phyloP scores from a whole-genome alignment of 2,797 vertebrate genomes.

The Petrocephalus sullivani region DNA sequence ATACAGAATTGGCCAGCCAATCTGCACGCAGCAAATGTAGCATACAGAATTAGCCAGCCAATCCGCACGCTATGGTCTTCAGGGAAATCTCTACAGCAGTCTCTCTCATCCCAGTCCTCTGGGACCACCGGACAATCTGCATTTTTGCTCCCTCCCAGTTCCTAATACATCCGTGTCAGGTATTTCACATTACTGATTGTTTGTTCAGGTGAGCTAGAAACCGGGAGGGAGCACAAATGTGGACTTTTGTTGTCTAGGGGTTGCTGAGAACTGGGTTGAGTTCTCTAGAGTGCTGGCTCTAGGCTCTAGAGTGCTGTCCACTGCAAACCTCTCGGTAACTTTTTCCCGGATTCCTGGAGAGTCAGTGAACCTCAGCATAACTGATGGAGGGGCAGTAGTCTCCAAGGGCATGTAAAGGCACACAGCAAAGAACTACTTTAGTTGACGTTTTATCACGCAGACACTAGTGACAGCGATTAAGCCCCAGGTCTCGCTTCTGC shows the following conservation, averaged over 20 bases:
- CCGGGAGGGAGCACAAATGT: neutral
- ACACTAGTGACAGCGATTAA: neutral
- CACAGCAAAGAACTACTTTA: neutral
- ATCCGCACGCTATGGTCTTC: neutral
- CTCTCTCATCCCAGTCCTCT: neutral
- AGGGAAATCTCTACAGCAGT: neutral
- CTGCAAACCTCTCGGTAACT: conserved; percentile 41
- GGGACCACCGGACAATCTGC: neutral
- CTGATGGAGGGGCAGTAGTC: conserved; percentile 25
- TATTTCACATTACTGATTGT: neutral
- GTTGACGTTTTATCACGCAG: neutral
- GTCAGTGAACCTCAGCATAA: conserved; percentile 39
- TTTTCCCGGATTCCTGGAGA: conserved; percentile 42
- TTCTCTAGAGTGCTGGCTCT: conserved; percentile 28
- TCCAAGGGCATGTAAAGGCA: neutral
- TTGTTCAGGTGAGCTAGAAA: neutral
- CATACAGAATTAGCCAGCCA: neutral
- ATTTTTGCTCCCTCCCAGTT: neutral
- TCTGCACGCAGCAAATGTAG: neutral
- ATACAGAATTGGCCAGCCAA: neutral
- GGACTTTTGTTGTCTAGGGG: neutral
- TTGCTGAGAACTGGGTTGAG: neutral
- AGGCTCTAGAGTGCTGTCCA: conserved; percentile 33
- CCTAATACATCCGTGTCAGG: neutral
- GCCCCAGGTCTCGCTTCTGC: neutral